These are phyloP conservation scores for Adelges cooleyi DNA, from an alignment of 1,140 invertebrate genomes.

Conservation along the genomic window DNA sequence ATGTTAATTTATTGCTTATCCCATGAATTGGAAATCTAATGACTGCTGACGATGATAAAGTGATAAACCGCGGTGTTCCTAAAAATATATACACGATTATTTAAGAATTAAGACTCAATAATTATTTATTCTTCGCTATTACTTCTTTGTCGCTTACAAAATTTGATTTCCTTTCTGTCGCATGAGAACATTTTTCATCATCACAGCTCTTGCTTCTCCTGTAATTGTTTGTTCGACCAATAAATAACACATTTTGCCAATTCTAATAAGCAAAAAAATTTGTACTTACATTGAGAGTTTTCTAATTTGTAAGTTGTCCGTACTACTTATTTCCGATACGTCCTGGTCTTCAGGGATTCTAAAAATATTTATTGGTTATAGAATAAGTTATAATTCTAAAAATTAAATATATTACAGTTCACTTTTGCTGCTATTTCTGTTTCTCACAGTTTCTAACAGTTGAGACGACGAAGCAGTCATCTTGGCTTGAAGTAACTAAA, in stretches of 20 bases:
- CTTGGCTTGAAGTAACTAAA: slow-evolving; percentile 12
- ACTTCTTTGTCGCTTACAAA: slow-evolving; percentile 12
- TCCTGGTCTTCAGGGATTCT: neutral
- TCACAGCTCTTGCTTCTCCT: slow-evolving; percentile 25
- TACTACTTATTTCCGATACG: neutral
- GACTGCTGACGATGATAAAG: slow-evolving; percentile 15
- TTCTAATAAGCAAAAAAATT: too few species aligned
- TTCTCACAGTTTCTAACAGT: slow-evolving; percentile 18
- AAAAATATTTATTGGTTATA: neutral
- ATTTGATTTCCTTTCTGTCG: slow-evolving; percentile 21
- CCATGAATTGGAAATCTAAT: slow-evolving; percentile 18
- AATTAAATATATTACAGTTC: neutral
- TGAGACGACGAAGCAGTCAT: slow-evolving; percentile 21
- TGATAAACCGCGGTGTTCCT: slow-evolving; percentile 22
- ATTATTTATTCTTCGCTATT: neutral
- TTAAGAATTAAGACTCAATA: too few species aligned
- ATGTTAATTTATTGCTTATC: too few species aligned
- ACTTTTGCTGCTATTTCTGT: slow-evolving; percentile 14
- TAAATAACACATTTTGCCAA: too few species aligned
- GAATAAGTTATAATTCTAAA: neutral
- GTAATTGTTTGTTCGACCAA: too few species aligned
- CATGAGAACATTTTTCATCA: slow-evolving; percentile 16
- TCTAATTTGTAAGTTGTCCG: slow-evolving; percentile 15
- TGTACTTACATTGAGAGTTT: slow-evolving; percentile 14
- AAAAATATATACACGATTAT: neutral